phyloP scores from a whole-genome alignment of 2,797 vertebrate species.

The Thaleichthys pacificus region DNA sequence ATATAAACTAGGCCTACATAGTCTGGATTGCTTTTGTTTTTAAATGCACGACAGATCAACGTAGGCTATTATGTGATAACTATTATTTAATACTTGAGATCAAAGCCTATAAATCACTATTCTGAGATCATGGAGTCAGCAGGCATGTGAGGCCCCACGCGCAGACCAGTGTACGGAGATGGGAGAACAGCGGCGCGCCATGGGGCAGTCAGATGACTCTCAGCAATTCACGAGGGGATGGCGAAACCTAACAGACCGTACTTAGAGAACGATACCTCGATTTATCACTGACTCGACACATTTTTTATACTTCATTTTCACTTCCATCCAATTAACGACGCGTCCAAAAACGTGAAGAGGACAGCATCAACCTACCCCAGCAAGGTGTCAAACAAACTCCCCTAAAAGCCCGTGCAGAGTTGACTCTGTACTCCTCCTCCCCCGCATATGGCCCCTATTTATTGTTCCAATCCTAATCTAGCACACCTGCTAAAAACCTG shows the following conservation, averaged over 20 bases:
- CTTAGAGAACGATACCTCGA: not conserved
- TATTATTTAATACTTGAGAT: not conserved
- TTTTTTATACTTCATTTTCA: not conserved
- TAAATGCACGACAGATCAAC: not conserved
- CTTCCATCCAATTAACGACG: not conserved
- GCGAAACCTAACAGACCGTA: conserved; percentile 48
- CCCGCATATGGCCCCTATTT: no score
- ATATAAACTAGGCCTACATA: not conserved
- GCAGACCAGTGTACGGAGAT: conserved; percentile 10
- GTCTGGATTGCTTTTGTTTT: no score
- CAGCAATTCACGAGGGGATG: conserved; percentile 66
- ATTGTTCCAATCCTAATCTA: no score
- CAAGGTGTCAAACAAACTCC: no score
- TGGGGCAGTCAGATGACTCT: conserved; percentile 67
- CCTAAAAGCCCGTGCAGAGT: no score
- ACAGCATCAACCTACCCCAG: not conserved
- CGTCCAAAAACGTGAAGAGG: not conserved
- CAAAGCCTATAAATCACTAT: no score
- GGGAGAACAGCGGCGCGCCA: not conserved
- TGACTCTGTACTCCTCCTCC: no score
- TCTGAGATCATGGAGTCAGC: not conserved
- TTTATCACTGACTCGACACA: not conserved
- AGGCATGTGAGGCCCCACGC: conserved; percentile 26
- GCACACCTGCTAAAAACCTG: no score
- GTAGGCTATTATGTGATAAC: not conserved